Percentiles rank a stretch among this genome's conserved stretches.
These are phyloP conservation scores for Notiomystis cincta DNA, from an alignment of 2,113 vertebrate genomes.

Conservation along the genomic window DNA sequence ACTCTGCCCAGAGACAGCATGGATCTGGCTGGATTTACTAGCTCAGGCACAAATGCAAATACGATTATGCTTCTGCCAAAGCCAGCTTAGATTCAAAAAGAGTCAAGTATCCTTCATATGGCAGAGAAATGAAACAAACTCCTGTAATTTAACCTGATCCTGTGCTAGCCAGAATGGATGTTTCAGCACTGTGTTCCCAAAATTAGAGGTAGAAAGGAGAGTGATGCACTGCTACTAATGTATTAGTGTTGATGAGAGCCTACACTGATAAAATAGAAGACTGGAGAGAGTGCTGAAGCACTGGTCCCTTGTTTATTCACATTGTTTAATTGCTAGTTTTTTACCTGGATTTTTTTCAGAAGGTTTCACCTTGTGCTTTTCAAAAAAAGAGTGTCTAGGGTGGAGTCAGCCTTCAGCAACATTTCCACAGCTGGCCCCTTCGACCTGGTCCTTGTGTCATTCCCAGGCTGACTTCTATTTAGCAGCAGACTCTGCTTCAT, in stretches of 20 bases:
- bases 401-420: background rate
- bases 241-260: background rate
- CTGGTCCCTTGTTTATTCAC: background rate
- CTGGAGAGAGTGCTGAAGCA: background rate
- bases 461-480: background rate
- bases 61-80: background rate
- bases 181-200: background rate
- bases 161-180: background rate
- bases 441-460: background rate
- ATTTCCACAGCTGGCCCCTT: background rate
- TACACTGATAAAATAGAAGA: background rate
- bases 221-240: background rate
- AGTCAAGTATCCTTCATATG: background rate
- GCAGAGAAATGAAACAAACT: background rate
- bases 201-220: background rate
- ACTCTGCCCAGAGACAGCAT: background rate
- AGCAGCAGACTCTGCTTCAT: background rate
- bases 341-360: background rate
- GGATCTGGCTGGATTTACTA: background rate
- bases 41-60: background rate
- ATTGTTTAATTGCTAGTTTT: background rate
- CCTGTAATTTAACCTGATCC: background rate
- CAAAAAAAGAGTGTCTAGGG: background rate
- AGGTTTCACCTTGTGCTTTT: background rate
- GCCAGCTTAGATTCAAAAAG: background rate